Evolutionary conservation across 2,888 invertebrate species (phyloP), one percentile per base, ranked within the genome.

Genomic region (Leistus spinibarbis): DNA sequence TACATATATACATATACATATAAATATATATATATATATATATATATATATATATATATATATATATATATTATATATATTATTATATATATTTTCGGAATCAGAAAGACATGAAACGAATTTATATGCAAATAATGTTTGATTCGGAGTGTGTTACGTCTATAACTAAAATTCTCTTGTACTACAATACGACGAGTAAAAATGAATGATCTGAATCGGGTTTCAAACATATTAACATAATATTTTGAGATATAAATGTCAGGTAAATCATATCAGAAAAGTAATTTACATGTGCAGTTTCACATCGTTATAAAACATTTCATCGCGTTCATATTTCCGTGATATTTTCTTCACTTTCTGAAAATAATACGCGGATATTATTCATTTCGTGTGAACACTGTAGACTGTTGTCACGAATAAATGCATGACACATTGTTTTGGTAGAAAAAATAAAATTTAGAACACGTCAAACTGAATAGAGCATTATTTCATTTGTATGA

Each of bases 301-400:
- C 60, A 22, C 60, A 19, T 40, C 40, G 20, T 19, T 60, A 20
- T 17, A 60, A 60, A 60, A 19, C 60, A 60, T 60, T 60, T 60
- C 60, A 60, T 60, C 19, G 60, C 60, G 60, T 60, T 22, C 20
- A 60, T 16, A 20, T 60, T 60, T 60, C 60, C 19, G 22, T 22
- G 60, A 22, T 60, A 60, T 20, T 53, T 71, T 63, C 54, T 54
- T 16, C 63, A 62, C 20, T 70, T 70, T 70, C 70, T 70, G 27
- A 70, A 70, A 70, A 60, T 70, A 70, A 70, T 70, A 70, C 70
- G 10, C 13, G 53, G 20, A 70, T 70, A 70, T 70, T 70, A 70
- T 70, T 70, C 63, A 53, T 71, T 71, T 64, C 71, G 71, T 71
- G 71, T 53, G 16, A 63, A 64, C 10, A n/a, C 54, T 64, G 63